These are phyloP conservation scores for Harpalus rufipes DNA, from an alignment of 2,888 invertebrate genomes.

Conservation along the genomic window DNA sequence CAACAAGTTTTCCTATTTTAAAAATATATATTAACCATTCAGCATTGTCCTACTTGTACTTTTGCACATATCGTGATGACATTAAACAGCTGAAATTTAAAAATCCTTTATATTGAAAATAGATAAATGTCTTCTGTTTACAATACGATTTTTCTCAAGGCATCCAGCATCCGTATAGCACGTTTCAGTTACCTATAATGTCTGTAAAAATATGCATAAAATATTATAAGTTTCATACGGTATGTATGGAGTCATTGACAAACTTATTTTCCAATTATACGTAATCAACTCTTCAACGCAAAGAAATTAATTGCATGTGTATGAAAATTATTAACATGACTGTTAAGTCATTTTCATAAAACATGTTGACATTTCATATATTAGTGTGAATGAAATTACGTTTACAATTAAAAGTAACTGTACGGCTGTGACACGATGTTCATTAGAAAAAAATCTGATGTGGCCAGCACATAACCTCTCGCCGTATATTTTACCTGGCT, in stretches of 20 bases:
- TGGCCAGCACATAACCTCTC: too few species aligned
- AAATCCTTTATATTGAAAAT: conserved; percentile 15
- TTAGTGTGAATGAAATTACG: too few species aligned
- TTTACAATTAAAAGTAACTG: too few species aligned
- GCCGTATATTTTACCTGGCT: too few species aligned
- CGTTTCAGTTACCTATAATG: conserved; percentile 39
- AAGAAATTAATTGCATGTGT: background rate
- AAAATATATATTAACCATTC: conserved; percentile 12
- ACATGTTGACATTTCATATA: too few species aligned
- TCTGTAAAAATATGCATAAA: background rate
- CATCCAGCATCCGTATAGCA: conserved; percentile 44
- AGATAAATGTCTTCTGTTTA: conserved; percentile 31
- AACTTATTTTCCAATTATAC: background rate
- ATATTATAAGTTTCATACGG: conserved; percentile 7
- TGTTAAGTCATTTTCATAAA: background rate
- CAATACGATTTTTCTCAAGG: background rate
- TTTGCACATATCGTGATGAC: conserved; percentile 17
- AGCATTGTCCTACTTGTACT: background rate
- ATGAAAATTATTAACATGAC: background rate
- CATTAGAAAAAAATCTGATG: too few species aligned
- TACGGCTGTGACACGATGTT: too few species aligned
- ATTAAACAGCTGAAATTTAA: background rate
- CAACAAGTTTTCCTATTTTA: conserved; percentile 9
- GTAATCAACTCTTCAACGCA: background rate
- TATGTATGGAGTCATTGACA: background rate